Base-by-base conservation (phyloP, 2,797 vertebrate species). In the Sparidentex hasta region DNA sequence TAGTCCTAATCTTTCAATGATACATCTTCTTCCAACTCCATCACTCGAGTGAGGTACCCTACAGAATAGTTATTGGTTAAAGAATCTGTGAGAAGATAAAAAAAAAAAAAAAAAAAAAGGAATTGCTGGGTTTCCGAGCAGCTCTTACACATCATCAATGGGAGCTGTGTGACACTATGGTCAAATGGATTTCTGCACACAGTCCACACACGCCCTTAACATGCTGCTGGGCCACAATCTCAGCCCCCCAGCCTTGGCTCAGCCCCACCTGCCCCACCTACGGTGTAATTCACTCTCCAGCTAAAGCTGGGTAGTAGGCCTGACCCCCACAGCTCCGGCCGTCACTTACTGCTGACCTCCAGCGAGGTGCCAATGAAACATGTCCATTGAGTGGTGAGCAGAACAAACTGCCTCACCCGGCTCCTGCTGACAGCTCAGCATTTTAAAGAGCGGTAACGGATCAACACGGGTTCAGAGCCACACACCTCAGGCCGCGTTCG, bases 281-380 rank as follows among this genome's bases (percentile, higher is more conserved):
- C 84, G 74, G 87, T 67, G 84, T 92, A 92, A 94, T 93, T 92
- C 87, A 92, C 90, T 93, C 87, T 88, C 68, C 74, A 62, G 85
- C 83, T 83, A 75, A 88, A 90, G 87, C 83, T 21, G 67, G 85
- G 80, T 81, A 82, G 89, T 87, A 78, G 88, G 83, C 74, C 84
- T 86, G 90, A 90, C 90, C 92, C 90, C 90, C 66, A 64, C 81
- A 47, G 87, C 84, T 87, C 87, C 23, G 82, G 84, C 84, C 78
- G 80, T 87, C 90, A 90, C 85, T 89, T 91, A 89, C 89, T 80
- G 79, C 90, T 93, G 92, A 93, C 93, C 93, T 92, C 91, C 90
- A 83, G 86, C 78, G 25, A 91, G 88, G 90, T 88, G 88, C 90
- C 92, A 92, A 89, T 92, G 89, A 93, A 93, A 91, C 88, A 86